Conservation (phyloP, 92 coral and sea anemone species). For the Palythoa grandis region DNA sequence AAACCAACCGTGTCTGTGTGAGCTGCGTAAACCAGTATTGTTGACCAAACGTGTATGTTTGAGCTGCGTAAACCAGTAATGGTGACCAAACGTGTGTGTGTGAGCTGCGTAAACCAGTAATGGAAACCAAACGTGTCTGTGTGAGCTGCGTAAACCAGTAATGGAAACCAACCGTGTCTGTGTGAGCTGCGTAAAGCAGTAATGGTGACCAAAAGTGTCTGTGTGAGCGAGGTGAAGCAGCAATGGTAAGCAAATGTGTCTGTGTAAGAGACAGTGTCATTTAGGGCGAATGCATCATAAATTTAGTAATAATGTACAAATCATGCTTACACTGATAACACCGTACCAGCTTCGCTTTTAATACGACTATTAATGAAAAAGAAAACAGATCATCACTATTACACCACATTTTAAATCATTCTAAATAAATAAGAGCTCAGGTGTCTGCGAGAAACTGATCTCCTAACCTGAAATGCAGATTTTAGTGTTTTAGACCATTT, state of each 20-base stretch:
- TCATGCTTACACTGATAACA: slow-evolving; percentile 48
- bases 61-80: no score
- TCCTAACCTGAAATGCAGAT: not conserved
- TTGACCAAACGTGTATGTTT: no score
- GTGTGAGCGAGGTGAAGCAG: no score
- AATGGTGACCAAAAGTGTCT: no score
- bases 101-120: no score
- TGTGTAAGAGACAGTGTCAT: not conserved
- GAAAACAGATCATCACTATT: slow-evolving; percentile 22
- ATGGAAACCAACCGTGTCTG: no score
- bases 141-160: no score
- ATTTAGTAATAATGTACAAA: slow-evolving; percentile 34
- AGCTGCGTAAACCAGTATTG: no score
- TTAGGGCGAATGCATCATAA: not conserved
- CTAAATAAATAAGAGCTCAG: not conserved
- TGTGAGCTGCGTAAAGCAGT: no score
- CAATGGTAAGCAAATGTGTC: not conserved
- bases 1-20: no score
- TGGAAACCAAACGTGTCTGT: no score
- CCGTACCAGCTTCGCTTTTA: slow-evolving; percentile 47
- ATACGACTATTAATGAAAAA: slow-evolving; percentile 40
- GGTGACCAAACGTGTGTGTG: no score
- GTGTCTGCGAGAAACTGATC: not conserved
- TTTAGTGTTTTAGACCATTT: not conserved
- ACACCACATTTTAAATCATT: not conserved